Base-by-base conservation (phyloP, 2,113 vertebrate species). In the Gyps fulvus region DNA sequence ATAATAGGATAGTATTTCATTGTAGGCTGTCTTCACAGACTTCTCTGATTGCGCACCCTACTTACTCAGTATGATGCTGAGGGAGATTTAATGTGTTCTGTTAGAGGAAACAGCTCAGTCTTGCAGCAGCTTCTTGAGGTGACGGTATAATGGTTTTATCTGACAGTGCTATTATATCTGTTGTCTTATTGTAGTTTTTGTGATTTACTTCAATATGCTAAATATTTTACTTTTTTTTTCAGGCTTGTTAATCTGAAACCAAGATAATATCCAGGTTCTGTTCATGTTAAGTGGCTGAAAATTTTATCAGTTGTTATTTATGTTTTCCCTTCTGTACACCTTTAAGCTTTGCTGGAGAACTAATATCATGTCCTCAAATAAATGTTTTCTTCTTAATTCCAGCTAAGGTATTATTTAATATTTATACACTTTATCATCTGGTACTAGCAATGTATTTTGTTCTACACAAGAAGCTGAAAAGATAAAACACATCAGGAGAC, bases 111-210 rank as follows among this genome's bases (percentile, higher is more conserved):
- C 40, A 55, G 22, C 45, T 79, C 67, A 40, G 36, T 91, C 69
- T 91, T 12, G 2, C 57, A 79, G 21, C 55, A 80, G 27, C 34
- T 92, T 79, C 66, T 88, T 90, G 49, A 83, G 38, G 16, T 71
- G 86, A 57, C 81, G 69, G 34, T 31, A 21, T 83, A 11, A 22
- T 67, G 25, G 2, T 92, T 92, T 87, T 90, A 29, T 83, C 36
- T 88, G 40, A 31, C 55, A 72, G 16, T 25, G 11, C 11, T 59
- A 0, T 65, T 63, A 0, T 61, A 19, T 81, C 12, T 59, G 16
- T 63, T 89, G 29, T 57, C 13, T 25, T 94, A 62, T 17, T 87
- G 31, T 66, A 32, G n/a, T 40, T 88, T 31, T 67, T 74, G 23
- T 71, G 27, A 45, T 74, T 85, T 0, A 29, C 65, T 95, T 83